Conservation (phyloP, 2,113 vertebrate genomes). For the Macaca mulatta region DNA sequence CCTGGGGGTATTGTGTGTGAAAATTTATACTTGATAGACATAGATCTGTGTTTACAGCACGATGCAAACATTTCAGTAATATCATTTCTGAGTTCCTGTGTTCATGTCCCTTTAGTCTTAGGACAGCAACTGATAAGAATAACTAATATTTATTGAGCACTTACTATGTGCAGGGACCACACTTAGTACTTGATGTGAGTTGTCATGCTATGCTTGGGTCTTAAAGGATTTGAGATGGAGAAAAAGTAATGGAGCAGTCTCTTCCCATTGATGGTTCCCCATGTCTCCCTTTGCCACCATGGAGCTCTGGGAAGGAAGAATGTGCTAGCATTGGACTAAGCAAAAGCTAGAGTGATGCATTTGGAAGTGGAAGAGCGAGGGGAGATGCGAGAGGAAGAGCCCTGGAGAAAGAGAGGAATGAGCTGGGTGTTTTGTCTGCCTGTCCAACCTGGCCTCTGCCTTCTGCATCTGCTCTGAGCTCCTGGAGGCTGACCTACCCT, state of each 20-base stretch:
- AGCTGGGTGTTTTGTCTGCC: neutral
- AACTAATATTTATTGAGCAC: neutral
- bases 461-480: neutral
- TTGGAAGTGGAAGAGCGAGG: neutral
- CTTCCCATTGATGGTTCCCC: neutral
- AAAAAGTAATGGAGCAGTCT: neutral
- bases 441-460: neutral
- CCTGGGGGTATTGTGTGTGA: no score
- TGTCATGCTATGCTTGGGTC: neutral
- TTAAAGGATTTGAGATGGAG: neutral
- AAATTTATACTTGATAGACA: neutral
- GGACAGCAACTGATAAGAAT: neutral
- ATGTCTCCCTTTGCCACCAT: neutral
- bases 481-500: neutral
- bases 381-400: neutral
- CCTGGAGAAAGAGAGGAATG: neutral
- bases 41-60: neutral
- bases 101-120: neutral
- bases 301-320: neutral
- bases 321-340: rapidly evolving
- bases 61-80: neutral
- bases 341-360: neutral
- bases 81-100: neutral
- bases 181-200: neutral
- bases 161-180: neutral